Percentiles rank a stretch among this genome's conserved stretches.
Evolutionary conservation across 2,888 invertebrate species (phyloP).

Genomic region (Chrysina gloriosa): DNA sequence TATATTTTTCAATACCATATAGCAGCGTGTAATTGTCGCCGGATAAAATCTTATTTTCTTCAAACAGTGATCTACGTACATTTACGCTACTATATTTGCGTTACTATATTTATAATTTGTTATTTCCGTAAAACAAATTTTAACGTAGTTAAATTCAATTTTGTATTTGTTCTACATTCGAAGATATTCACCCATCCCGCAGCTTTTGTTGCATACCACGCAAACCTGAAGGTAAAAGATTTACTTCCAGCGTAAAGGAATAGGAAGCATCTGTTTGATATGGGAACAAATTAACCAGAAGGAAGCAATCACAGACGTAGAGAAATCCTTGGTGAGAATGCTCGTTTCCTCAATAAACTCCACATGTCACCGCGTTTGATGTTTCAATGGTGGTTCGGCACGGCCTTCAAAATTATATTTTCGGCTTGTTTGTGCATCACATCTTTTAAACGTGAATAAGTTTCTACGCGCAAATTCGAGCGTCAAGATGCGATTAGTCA

Average conservation of each 20-base stretch:
- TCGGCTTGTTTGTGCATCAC: constrained; percentile 24
- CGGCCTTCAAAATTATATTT: constrained; percentile 25
- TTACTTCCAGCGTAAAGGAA: background rate
- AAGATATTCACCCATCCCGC: no score
- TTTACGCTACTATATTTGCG: no score
- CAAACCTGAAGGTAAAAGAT: constrained; percentile 5
- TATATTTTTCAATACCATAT: no score
- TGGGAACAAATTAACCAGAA: constrained; percentile 34
- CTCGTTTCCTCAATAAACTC: constrained; percentile 29
- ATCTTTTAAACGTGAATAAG: constrained; percentile 19
- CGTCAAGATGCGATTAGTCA: constrained; percentile 16
- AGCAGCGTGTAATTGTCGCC: no score
- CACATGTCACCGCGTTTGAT: constrained; percentile 36
- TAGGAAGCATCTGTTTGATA: constrained; percentile 14
- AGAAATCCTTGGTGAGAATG: background rate
- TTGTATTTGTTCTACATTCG: no score
- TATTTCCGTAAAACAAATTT: no score
- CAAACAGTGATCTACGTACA: no score
- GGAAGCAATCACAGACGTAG: constrained; percentile 29
- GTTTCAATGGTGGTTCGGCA: constrained; percentile 4
- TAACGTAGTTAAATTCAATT: no score
- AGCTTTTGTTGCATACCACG: no score
- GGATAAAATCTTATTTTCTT: no score
- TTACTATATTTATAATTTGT: no score
- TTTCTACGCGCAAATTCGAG: constrained; percentile 24